Percentiles rank a stretch among this genome's conserved stretches.
Conservation (phyloP, 1,140 invertebrate species). For the Lanistes nyassanus region DNA sequence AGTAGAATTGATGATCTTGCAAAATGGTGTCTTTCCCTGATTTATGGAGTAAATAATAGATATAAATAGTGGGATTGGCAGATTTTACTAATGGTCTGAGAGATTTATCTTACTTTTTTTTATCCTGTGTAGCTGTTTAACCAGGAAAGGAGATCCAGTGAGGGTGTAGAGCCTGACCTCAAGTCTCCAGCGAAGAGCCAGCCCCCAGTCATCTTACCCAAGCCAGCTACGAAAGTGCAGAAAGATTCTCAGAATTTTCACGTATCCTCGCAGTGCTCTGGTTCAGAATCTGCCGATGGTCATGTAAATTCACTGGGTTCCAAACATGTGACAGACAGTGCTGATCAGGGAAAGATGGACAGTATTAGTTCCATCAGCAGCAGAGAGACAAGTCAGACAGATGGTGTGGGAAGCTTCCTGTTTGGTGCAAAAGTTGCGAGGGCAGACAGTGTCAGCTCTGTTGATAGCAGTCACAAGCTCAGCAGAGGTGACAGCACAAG, state of each 20-base stretch:
- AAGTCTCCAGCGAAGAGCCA: neutral
- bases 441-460: slow-evolving; percentile 10
- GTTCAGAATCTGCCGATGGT: neutral
- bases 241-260: slow-evolving; percentile 23
- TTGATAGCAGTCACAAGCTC: neutral
- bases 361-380: neutral
- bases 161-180: neutral
- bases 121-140: neutral
- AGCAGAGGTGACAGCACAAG: slow-evolving; percentile 20
- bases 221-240: slow-evolving; percentile 11
- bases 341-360: neutral
- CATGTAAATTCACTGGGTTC: too few species aligned
- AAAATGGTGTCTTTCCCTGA: too few species aligned
- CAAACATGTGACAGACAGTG: neutral
- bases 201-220: neutral
- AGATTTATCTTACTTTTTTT: neutral
- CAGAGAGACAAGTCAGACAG: neutral
- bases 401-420: neutral
- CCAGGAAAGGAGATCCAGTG: neutral
- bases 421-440: neutral
- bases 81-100: neutral
- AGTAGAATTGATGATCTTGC: too few species aligned
- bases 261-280: neutral
- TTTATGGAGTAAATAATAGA: too few species aligned
- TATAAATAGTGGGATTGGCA: too few species aligned